A percentile compares a stretch with the other conserved stretches of the same genome.
Conservation (phyloP, 2,888 invertebrate genomes). For the Calliopum simillimum region DNA sequence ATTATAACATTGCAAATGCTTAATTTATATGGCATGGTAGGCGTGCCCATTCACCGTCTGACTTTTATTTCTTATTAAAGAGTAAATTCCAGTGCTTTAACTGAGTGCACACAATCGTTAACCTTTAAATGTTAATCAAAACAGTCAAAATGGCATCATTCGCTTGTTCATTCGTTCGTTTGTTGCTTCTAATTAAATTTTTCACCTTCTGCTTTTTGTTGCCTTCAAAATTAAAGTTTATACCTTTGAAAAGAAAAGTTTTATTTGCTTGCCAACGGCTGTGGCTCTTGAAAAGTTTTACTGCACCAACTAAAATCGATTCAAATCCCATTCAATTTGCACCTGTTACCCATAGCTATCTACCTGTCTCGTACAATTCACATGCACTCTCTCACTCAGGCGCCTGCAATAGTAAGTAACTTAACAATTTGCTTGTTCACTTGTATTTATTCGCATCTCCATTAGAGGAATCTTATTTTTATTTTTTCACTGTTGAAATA, state of each 20-base stretch:
- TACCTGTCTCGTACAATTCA: neutral
- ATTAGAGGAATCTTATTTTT: too few species aligned
- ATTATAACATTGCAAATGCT: too few species aligned
- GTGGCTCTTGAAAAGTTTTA: neutral
- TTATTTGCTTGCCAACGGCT: too few species aligned
- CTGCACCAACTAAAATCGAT: constrained; percentile 7
- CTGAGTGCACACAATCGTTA: too few species aligned
- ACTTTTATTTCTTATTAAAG: too few species aligned
- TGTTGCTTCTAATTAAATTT: neutral
- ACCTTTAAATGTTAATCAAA: too few species aligned
- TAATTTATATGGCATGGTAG: too few species aligned
- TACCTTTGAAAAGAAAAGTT: too few species aligned
- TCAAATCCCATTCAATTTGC: constrained; percentile 28
- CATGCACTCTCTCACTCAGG: neutral
- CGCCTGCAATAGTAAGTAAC: neutral
- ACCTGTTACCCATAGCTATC: constrained; percentile 31
- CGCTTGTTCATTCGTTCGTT: neutral
- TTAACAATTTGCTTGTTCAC: neutral
- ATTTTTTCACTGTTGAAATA: neutral
- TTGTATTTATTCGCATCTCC: constrained; percentile 18
- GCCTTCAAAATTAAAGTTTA: too few species aligned
- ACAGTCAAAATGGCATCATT: too few species aligned
- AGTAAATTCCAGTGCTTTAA: too few species aligned
- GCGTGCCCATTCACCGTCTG: too few species aligned
- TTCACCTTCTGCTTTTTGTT: neutral